A percentile compares a stretch with the other conserved stretches of the same genome.
These are phyloP conservation scores for Synanthedon myopaeformis DNA, from an alignment of 2,888 invertebrate genomes.

Conservation along the genomic window DNA sequence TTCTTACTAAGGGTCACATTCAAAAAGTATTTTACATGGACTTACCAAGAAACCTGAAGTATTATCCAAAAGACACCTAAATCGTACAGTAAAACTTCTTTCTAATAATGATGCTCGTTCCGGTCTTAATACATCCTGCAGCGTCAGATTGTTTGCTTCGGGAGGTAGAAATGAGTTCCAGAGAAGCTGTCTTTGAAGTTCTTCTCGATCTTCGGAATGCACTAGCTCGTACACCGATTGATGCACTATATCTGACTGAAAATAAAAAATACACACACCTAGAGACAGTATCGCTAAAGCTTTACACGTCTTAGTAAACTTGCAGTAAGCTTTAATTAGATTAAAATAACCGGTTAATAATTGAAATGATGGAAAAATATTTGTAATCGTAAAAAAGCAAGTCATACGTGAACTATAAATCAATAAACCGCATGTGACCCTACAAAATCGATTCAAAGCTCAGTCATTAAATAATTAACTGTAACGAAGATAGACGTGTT, in stretches of 20 bases:
- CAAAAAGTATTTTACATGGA: conserved; percentile 3
- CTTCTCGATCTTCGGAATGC: conserved; percentile 98
- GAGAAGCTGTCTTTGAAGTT: conserved; percentile 92
- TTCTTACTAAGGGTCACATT: too few species aligned
- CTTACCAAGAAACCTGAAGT: conserved; percentile 98
- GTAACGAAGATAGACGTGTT: conserved; percentile 63
- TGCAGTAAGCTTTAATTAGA: not conserved
- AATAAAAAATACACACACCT: conserved; percentile 19
- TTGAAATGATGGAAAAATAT: not conserved
- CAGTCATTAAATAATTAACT: conserved; percentile 62
- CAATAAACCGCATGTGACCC: conserved; percentile 57
- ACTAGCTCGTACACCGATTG: conserved; percentile 99
- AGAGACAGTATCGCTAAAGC: not conserved
- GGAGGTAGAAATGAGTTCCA: conserved; percentile 94
- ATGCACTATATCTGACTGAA: conserved; percentile 99
- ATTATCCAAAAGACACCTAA: conserved; percentile 98
- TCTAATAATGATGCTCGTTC: conserved; percentile 92
- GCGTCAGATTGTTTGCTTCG: conserved; percentile 77
- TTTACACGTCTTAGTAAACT: not conserved
- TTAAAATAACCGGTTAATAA: not conserved
- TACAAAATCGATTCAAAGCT: conserved; percentile 53
- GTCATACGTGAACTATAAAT: conserved; percentile 58
- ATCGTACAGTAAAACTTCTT: conserved; percentile 97
- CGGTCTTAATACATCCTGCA: conserved; percentile 89
- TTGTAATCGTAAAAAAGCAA: conserved; percentile 19